Conservation (phyloP, 2,888 invertebrate species). For the Scaptomyza tumidula region DNA sequence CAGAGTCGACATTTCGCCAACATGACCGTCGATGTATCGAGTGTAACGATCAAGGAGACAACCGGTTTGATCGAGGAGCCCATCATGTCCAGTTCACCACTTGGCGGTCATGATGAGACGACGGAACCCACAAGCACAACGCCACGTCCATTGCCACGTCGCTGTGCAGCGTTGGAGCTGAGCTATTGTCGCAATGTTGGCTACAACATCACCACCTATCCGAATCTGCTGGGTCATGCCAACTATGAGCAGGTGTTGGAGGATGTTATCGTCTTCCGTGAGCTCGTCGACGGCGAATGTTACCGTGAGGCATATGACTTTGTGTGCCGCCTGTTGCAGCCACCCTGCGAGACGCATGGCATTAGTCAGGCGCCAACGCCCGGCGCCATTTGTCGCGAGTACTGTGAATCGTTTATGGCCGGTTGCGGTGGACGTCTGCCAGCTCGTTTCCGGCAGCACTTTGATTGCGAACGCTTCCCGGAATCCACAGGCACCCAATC, state of each 20-base stretch:
- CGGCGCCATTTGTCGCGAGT: slow-evolving; percentile 88
- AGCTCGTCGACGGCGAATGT: slow-evolving; percentile 95
- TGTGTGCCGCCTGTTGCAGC: slow-evolving; percentile 94
- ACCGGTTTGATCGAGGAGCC: slow-evolving; percentile 83
- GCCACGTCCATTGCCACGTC: slow-evolving; percentile 87
- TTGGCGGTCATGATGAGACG: slow-evolving; percentile 83
- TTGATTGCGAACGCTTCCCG: slow-evolving; percentile 92
- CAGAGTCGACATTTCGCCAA: slow-evolving; percentile 87
- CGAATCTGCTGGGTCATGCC: slow-evolving; percentile 89
- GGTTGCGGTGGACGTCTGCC: slow-evolving; percentile 92
- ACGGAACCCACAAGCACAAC: slow-evolving; percentile 84
- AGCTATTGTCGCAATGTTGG: slow-evolving; percentile 89
- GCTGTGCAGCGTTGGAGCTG: slow-evolving; percentile 88
- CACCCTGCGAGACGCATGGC: slow-evolving; percentile 89
- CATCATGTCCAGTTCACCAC: slow-evolving; percentile 83
- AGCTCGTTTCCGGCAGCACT: slow-evolving; percentile 88
- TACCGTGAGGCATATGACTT: slow-evolving; percentile 95
- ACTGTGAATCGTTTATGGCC: slow-evolving; percentile 93
- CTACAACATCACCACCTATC: slow-evolving; percentile 93
- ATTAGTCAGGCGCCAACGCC: slow-evolving; percentile 85
- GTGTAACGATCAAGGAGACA: slow-evolving; percentile 87
- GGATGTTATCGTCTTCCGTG: slow-evolving; percentile 92
- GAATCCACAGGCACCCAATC: slow-evolving; percentile 90
- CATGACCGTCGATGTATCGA: slow-evolving; percentile 88
- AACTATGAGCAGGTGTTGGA: slow-evolving; percentile 87